Conservation (phyloP, 2,888 invertebrate genomes). For the Stenichneumon culpator region DNA sequence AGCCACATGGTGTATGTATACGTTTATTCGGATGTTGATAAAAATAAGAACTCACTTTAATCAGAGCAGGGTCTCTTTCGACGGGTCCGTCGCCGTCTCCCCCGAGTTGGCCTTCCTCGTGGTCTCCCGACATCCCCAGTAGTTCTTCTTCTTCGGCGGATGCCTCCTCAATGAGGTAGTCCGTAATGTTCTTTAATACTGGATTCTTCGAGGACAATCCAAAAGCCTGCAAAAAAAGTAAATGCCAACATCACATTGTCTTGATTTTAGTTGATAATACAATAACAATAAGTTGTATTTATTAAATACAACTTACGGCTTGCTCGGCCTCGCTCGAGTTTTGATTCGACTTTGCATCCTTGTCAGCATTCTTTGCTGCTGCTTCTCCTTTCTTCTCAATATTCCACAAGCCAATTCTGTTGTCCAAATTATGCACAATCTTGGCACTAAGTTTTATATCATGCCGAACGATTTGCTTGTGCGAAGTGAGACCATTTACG, state of each 20-base stretch:
- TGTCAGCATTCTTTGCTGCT: constrained; percentile 73
- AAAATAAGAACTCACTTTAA: constrained; percentile 87
- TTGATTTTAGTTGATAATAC: not conserved
- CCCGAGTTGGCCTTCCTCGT: constrained; percentile 86
- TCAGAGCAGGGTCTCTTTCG: constrained; percentile 90
- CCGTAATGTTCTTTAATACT: constrained; percentile 97
- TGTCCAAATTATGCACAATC: constrained; percentile 96
- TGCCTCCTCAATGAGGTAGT: constrained; percentile 98
- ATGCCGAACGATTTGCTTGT: constrained; percentile 94
- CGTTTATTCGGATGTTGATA: not conserved
- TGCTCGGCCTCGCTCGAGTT: constrained; percentile 78
- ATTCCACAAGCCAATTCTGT: constrained; percentile 93
- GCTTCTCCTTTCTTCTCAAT: constrained; percentile 83
- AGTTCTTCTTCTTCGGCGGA: constrained; percentile 99
- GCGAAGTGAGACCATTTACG: constrained; percentile 95
- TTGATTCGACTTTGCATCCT: constrained; percentile 75
- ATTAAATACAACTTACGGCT: constrained; percentile 75
- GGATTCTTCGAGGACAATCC: constrained; percentile 95
- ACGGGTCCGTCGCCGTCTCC: constrained; percentile 86
- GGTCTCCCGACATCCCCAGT: constrained; percentile 88
- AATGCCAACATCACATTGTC: constrained; percentile 27
- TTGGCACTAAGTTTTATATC: constrained; percentile 97
- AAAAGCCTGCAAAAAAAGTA: constrained; percentile 85
- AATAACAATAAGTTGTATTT: not conserved
- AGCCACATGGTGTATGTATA: not conserved